These are phyloP conservation scores for Carpatolechia fugitivella DNA, from an alignment of 2,888 invertebrate species.

Conservation along the genomic window DNA sequence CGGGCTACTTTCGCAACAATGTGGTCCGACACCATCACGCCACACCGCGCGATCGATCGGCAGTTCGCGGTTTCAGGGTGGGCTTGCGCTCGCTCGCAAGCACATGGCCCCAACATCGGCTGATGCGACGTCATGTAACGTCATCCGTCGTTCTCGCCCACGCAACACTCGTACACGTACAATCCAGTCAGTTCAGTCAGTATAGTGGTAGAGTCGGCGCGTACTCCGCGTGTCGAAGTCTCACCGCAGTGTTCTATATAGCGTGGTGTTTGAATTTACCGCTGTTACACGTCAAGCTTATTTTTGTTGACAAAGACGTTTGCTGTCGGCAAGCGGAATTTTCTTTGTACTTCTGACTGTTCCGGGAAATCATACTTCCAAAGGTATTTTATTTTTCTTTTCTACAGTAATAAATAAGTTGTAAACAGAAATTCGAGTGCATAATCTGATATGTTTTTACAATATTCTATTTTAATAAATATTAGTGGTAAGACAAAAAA, in stretches of 20 bases:
- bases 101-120: slow-evolving; percentile 37
- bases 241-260: slow-evolving; percentile 37
- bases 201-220: slow-evolving; percentile 53
- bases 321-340: slow-evolving; percentile 18
- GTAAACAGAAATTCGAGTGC: too few relatives aligned
- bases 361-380: slow-evolving; percentile 12
- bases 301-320: slow-evolving; percentile 35
- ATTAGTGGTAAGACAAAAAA: too few relatives aligned
- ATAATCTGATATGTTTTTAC: too few relatives aligned
- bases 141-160: slow-evolving; percentile 41
- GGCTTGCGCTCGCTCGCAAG: slow-evolving; percentile 16
- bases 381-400: slow-evolving; percentile 1
- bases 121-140: slow-evolving; percentile 52
- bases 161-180: slow-evolving; percentile 18
- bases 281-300: slow-evolving; percentile 29
- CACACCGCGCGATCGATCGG: slow-evolving; percentile 62
- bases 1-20: slow-evolving; percentile 57
- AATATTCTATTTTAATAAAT: too few relatives aligned
- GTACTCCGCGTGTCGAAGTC: slow-evolving; percentile 46
- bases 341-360: slow-evolving; percentile 31
- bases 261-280: slow-evolving; percentile 39
- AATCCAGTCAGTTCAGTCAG: slow-evolving; percentile 29
- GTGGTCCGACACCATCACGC: slow-evolving; percentile 66
- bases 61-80: slow-evolving; percentile 4
- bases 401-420: background rate